Evolutionary conservation across 53 echinoderm and acorn worm species (phyloP).

Genomic region (Paracentrotus lividus): DNA sequence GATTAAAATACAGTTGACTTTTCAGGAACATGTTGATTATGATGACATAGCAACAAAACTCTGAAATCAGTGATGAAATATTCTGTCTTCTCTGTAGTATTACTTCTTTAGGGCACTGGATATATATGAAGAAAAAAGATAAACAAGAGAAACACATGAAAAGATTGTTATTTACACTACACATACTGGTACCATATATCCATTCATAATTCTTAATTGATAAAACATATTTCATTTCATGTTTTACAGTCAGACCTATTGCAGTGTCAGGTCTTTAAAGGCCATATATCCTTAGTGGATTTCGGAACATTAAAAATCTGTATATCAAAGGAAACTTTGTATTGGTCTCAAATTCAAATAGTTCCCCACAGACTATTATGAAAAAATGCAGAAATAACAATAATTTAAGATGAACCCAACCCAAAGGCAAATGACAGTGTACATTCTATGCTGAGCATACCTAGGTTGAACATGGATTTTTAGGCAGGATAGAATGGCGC

Average conservation of each 20-base stretch:
- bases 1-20: background rate
- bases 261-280: no score
- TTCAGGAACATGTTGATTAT: background rate
- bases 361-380: no score
- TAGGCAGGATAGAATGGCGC: background rate
- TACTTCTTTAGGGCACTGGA: background rate
- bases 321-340: no score
- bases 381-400: background rate
- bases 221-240: no score
- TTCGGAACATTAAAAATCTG: no score
- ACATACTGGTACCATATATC: background rate
- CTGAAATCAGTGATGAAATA: background rate
- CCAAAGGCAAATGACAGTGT: background rate
- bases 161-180: background rate
- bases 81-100: background rate
- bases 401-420: background rate
- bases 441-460: background rate
- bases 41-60: background rate
- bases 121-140: background rate
- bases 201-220: background rate
- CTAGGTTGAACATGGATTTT: slow-evolving; percentile 22
- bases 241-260: no score
- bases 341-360: no score
- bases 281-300: no score
- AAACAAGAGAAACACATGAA: background rate